Evolutionary conservation across 2,797 vertebrate species (phyloP).

Genomic region (Adelosebastes latens): DNA sequence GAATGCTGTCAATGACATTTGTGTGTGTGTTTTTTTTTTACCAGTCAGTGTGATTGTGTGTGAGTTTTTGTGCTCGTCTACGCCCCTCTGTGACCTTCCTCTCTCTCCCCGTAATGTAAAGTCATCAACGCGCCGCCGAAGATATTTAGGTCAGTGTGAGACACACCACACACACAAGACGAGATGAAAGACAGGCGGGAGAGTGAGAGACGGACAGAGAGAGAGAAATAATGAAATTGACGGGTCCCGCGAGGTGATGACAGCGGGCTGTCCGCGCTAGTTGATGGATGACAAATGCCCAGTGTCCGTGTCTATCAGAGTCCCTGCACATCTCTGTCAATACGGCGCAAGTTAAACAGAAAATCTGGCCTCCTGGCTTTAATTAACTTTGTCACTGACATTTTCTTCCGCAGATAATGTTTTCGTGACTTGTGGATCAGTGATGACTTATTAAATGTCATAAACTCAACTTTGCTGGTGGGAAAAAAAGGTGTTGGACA

Average conservation of each 20-base stretch:
- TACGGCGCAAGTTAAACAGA: slow-evolving; percentile 34
- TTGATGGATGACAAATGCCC: slow-evolving; percentile 71
- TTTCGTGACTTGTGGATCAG: slow-evolving; percentile 9
- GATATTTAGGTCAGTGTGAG: slow-evolving; percentile 58
- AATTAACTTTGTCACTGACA: slow-evolving; percentile 51
- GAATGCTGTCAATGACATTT: slow-evolving; percentile 12
- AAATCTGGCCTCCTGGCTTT: slow-evolving; percentile 28
- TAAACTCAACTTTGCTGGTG: neutral
- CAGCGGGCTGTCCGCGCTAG: slow-evolving; percentile 61
- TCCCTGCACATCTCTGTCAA: slow-evolving; percentile 48
- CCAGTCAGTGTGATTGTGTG: neutral
- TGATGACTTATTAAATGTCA: neutral
- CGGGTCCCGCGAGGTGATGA: slow-evolving; percentile 62
- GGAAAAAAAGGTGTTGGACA: neutral
- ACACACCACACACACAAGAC: slow-evolving; percentile 6
- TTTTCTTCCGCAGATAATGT: slow-evolving; percentile 28
- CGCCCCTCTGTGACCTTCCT: slow-evolving; percentile 39
- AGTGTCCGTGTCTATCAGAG: slow-evolving; percentile 56
- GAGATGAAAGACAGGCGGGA: slow-evolving; percentile 41
- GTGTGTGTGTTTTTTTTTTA: neutral
- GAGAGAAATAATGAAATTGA: slow-evolving; percentile 62
- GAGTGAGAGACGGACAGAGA: slow-evolving; percentile 37
- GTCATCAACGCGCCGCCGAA: slow-evolving; percentile 5
- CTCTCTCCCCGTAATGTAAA: slow-evolving; percentile 37
- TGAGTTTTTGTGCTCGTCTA: neutral